Conservation (phyloP, 2,113 vertebrate species). For the Porphyrio hochstetteri region DNA sequence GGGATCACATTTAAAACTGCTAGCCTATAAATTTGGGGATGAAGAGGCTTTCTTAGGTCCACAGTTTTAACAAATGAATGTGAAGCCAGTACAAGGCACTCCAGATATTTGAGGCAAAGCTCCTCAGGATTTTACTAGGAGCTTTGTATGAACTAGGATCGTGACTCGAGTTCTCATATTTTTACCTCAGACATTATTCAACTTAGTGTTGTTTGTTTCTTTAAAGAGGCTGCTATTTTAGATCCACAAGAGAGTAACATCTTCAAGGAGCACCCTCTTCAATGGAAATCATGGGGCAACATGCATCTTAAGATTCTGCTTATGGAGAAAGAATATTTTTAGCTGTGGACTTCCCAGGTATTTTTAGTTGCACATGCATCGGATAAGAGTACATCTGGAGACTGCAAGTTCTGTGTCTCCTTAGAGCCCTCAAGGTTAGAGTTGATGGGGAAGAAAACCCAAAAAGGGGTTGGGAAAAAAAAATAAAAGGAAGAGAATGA, state of each 20-base stretch:
- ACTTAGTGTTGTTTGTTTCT: neutral
- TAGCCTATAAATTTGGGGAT: neutral
- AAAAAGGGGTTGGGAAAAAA: neutral
- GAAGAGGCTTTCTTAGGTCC: neutral
- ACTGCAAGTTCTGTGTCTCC: neutral
- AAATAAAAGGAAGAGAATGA: neutral
- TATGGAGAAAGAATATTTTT: neutral
- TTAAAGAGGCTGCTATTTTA: neutral
- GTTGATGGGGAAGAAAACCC: neutral
- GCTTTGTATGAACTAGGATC: neutral
- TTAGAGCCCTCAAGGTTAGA: neutral
- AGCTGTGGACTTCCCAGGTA: neutral
- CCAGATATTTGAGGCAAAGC: neutral
- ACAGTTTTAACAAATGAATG: neutral
- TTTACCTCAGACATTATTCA: neutral
- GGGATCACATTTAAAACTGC: slow-evolving; percentile 19
- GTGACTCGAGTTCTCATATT: neutral
- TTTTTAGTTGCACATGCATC: neutral
- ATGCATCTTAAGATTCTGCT: neutral
- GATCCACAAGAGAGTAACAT: neutral
- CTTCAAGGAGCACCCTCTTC: neutral
- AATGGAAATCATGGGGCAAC: neutral
- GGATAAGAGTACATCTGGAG: neutral
- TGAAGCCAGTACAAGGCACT: neutral
- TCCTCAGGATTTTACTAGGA: neutral